Conservation (phyloP, 2,888 invertebrate genomes). For the Cosmia trapezina region DNA sequence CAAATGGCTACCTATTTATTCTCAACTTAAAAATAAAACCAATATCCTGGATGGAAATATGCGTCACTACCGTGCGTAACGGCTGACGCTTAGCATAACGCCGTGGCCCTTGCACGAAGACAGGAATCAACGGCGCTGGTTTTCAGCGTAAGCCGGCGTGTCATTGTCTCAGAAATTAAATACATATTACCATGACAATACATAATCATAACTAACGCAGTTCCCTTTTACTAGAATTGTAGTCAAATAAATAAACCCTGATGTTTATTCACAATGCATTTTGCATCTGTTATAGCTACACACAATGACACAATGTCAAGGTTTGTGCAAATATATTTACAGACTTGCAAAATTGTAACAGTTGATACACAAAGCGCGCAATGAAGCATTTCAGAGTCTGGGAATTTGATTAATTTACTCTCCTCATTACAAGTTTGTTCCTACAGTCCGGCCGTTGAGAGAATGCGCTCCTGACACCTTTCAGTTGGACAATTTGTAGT, state of each 20-base stretch:
- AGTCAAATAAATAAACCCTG: not conserved
- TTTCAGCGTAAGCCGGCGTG: no score
- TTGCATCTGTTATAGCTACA: not conserved
- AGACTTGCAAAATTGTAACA: slow-evolving; percentile 15
- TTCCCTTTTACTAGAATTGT: not conserved
- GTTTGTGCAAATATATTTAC: slow-evolving; percentile 7
- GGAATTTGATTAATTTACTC: slow-evolving; percentile 13
- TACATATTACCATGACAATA: not conserved
- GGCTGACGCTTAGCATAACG: no score
- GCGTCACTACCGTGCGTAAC: no score
- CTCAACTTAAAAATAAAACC: no score
- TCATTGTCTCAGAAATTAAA: no score
- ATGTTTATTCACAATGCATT: slow-evolving; percentile 12
- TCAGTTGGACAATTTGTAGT: no score
- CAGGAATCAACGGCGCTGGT: no score
- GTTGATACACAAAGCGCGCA: slow-evolving; percentile 8
- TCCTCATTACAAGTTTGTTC: not conserved
- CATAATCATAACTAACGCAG: slow-evolving; percentile 12
- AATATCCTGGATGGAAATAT: no score
- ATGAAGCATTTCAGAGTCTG: slow-evolving; percentile 31
- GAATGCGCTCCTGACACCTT: no score
- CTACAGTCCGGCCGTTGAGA: not conserved
- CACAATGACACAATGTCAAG: slow-evolving; percentile 26
- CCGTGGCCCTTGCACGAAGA: no score
- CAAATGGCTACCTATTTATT: no score